Percentiles rank a stretch among this genome's conserved stretches.
Conservation (phyloP, 23 tunicate species). For the Corella eumyota region DNA sequence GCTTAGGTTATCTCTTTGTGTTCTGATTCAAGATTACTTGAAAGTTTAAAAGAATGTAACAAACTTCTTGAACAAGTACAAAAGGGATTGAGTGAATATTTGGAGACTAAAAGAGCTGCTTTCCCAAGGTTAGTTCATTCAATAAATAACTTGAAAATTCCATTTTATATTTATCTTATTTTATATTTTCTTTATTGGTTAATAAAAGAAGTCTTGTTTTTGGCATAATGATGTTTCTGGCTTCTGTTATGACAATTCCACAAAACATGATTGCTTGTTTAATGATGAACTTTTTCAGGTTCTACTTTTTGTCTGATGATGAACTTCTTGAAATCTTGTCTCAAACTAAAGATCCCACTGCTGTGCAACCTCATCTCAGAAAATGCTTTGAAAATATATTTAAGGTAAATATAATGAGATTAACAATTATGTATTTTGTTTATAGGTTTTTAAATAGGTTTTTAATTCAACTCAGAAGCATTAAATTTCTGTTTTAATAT, state of each 20-base stretch:
- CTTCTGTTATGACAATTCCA: too few relatives aligned
- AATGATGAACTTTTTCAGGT: too few relatives aligned
- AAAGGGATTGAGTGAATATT: conserved; percentile 94
- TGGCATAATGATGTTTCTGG: too few relatives aligned
- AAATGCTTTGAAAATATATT: conserved; percentile 92
- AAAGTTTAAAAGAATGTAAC: conserved; percentile 94
- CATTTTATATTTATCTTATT: too few relatives aligned
- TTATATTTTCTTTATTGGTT: too few relatives aligned
- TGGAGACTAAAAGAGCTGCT: conserved; percentile 93
- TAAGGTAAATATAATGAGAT: conserved; percentile 47
- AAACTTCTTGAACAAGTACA: conserved; percentile 90
- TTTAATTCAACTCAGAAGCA: neutral
- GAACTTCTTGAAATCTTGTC: conserved; percentile 93
- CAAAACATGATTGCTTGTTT: too few relatives aligned
- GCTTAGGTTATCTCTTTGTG: conserved; percentile 83
- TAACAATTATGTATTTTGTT: too few relatives aligned
- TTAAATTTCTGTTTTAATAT: neutral
- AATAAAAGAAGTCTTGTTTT: too few relatives aligned
- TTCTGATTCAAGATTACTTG: conserved; percentile 80
- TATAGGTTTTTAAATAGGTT: neutral
- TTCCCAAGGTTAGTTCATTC: conserved; percentile 77
- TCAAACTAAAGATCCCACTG: conserved; percentile 95
- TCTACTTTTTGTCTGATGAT: conserved; percentile 94
- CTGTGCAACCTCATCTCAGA: conserved; percentile 93
- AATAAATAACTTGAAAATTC: neutral